Base-by-base conservation (phyloP, 1,140 invertebrate genomes). In the Platyscapa corneri region DNA sequence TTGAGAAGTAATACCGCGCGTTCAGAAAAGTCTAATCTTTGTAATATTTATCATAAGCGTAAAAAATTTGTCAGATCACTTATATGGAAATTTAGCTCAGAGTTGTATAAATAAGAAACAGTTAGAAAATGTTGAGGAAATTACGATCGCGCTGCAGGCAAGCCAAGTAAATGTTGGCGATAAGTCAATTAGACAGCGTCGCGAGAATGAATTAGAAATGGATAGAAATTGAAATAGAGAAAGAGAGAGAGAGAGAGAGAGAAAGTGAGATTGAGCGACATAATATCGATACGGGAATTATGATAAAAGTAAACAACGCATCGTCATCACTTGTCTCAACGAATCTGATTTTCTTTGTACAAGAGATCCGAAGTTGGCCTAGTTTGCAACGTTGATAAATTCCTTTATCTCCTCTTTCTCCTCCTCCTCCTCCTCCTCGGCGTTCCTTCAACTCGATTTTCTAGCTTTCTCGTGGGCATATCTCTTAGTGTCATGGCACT, bases 341-440 rank as follows among this genome's bases (percentile, higher is more conserved):
- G 37, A n/a, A 14, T 30, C 42, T 53, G 67, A 82, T 67, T 82
- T 72, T 72, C 80, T 82, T 72, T 70, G 64, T 81, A 32, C 32
- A 70, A 67, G 39, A 12, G 60, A 23, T 39, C 37, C 6, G 5
- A 39, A 30, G 74, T 76, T 81, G 79, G 79, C 79, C 79, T 64
- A 64, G 64, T 81, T 81, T 14, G 34, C 60, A 32, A 42, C 79
- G 79, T 39, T 72, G 80, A 82, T 82, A 82, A 72, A 82, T 82
- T 72, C 78, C 78, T 67, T 81, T 67, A 37, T 67, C 20, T 42
- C 37, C 18, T 27, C n/a, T 32, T 30, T 67, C 64, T 23, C 23
- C 6, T 20, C 70, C 70, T 6, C 8, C 18, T n/a, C n/a, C n/a
- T n/a, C n/a, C n/a, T n/a, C n/a, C n/a, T n/a, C n/a, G n/a, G n/a